These are phyloP conservation scores for Archilochus colubris DNA, from an alignment of 2,113 vertebrate species.

Conservation along the genomic window DNA sequence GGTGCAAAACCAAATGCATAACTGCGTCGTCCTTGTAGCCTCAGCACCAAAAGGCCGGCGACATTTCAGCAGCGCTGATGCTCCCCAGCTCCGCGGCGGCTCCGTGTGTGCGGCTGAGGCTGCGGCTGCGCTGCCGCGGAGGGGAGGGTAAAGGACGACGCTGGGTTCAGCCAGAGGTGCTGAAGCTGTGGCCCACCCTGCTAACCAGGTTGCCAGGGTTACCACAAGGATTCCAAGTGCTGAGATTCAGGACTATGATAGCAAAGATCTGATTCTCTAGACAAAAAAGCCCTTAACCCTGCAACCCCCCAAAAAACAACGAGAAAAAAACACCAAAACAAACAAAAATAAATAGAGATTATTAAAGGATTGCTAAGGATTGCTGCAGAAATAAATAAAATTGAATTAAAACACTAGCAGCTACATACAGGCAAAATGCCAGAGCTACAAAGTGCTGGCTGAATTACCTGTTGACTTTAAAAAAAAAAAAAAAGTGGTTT, in stretches of 20 bases:
- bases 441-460: neutral
- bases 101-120: neutral
- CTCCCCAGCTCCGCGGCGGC: rapidly evolving
- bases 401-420: neutral
- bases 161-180: neutral
- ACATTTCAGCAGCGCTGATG: neutral
- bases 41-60: neutral
- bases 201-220: neutral
- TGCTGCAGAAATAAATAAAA: neutral
- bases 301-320: no score
- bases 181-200: neutral
- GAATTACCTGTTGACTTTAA: neutral
- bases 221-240: neutral
- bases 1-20: neutral
- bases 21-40: neutral
- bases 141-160: neutral
- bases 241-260: neutral
- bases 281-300: neutral
- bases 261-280: constrained; percentile 12
- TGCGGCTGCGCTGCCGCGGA: rapidly evolving
- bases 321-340: no score
- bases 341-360: neutral
- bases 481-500: neutral
- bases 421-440: no score
- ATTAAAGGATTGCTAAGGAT: neutral